Evolutionary conservation across 2,113 vertebrate species (phyloP).

Genomic region (Microtus ochrogaster): DNA sequence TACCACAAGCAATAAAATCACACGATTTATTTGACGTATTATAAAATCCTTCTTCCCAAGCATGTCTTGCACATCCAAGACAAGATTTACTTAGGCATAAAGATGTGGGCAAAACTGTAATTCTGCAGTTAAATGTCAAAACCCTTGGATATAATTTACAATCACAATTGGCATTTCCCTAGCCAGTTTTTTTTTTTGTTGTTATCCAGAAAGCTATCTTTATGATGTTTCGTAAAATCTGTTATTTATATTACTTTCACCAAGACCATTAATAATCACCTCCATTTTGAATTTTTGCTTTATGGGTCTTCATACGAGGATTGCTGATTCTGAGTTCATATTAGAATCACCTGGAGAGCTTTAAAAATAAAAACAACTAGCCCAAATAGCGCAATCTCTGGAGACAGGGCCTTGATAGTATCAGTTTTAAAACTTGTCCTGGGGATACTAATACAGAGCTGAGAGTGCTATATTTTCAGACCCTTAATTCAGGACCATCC

Average conservation of each 20-base stretch:
- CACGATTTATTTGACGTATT: slow-evolving; percentile 39
- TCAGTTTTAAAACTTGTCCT: slow-evolving; percentile 10
- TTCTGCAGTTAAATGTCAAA: slow-evolving; percentile 73
- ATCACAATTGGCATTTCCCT: slow-evolving; percentile 63
- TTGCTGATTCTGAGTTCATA: slow-evolving; percentile 39
- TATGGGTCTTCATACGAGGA: background rate
- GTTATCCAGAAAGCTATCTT: slow-evolving; percentile 70
- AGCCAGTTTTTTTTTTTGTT: slow-evolving; percentile 8
- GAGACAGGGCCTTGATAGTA: background rate
- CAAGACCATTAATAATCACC: slow-evolving; percentile 48
- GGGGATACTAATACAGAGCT: background rate
- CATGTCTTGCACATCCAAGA: background rate
- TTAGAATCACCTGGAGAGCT: slow-evolving; percentile 49
- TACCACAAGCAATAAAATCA: slow-evolving; percentile 29
- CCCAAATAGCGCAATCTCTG: background rate
- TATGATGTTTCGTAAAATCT: slow-evolving; percentile 66
- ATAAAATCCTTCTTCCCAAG: slow-evolving; percentile 37
- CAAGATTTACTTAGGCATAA: slow-evolving; percentile 58
- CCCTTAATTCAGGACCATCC: slow-evolving; percentile 3
- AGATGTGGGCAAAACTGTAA: slow-evolving; percentile 58
- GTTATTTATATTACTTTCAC: slow-evolving; percentile 59
- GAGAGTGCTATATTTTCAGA: background rate
- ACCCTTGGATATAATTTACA: slow-evolving; percentile 73
- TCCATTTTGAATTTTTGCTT: slow-evolving; percentile 60
- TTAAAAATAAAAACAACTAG: background rate